Evolutionary conservation across 2,888 invertebrate genomes (phyloP).

Genomic region (Blastobasis adustella): DNA sequence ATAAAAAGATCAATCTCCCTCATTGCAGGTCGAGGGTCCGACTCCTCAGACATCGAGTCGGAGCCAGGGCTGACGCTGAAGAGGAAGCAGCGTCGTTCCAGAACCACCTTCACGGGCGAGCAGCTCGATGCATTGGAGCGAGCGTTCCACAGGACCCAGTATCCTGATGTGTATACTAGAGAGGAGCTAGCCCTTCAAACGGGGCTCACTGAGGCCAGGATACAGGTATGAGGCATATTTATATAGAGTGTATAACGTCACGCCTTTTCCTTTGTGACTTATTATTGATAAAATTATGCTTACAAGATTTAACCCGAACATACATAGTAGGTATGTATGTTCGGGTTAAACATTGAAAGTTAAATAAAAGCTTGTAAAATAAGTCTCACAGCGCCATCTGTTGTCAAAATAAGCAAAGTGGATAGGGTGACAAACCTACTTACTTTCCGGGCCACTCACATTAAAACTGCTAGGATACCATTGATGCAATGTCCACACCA

Average conservation of each 20-base stretch:
- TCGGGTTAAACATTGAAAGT: no score
- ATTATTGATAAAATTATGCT: no score
- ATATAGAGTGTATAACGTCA: not conserved
- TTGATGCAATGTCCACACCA: no score
- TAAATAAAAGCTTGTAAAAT: no score
- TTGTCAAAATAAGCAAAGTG: no score
- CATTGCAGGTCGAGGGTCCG: slow-evolving; percentile 59
- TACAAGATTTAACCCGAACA: no score
- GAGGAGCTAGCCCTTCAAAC: slow-evolving; percentile 94
- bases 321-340: no score
- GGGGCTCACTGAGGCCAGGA: slow-evolving; percentile 93
- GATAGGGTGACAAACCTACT: no score
- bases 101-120: slow-evolving; percentile 96
- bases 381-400: no score
- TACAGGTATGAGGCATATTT: slow-evolving; percentile 81
- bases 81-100: slow-evolving; percentile 91
- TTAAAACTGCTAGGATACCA: no score
- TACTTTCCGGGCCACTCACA: no score
- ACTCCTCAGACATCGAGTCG: slow-evolving; percentile 86
- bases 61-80: slow-evolving; percentile 93
- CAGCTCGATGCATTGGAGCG: slow-evolving; percentile 93
- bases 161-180: slow-evolving; percentile 95
- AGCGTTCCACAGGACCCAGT: slow-evolving; percentile 94
- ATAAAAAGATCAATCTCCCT: not conserved
- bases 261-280: no score